phyloP scores from a whole-genome alignment of 2,888 invertebrate genomes.

The Lasioglossum marginatum region DNA sequence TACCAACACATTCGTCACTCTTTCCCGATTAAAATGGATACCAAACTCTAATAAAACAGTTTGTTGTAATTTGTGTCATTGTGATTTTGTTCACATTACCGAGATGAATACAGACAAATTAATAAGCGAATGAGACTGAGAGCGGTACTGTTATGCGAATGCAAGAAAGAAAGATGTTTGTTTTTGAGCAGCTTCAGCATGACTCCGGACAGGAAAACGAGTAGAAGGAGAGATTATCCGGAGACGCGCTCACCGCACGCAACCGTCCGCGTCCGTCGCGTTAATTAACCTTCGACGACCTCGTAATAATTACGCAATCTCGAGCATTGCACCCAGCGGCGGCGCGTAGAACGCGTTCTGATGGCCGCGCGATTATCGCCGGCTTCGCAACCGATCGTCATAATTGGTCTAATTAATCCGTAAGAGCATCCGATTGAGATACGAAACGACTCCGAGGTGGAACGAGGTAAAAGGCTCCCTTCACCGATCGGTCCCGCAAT shows the following conservation, averaged over 20 bases:
- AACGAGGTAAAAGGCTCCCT: constrained; percentile 34
- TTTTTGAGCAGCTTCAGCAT: not conserved
- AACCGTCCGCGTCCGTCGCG: constrained; percentile 37
- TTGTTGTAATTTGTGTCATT: not conserved
- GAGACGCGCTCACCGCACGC: not conserved
- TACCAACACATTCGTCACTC: too few relatives aligned
- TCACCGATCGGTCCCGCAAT: constrained; percentile 19
- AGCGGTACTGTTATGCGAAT: not conserved
- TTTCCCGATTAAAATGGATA: too few relatives aligned
- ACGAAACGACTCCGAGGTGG: not conserved
- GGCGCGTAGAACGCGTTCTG: constrained; percentile 28
- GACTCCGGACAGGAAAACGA: not conserved
- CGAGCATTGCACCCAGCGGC: constrained; percentile 28
- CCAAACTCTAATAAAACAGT: too few relatives aligned
- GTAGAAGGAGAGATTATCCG: not conserved
- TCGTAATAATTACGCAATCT: constrained; percentile 63
- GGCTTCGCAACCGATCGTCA: constrained; percentile 10
- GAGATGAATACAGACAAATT: not conserved
- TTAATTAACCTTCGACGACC: constrained; percentile 66
- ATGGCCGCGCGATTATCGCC: constrained; percentile 16
- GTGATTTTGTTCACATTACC: not conserved
- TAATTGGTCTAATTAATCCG: constrained; percentile 37
- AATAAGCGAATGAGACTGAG: not conserved
- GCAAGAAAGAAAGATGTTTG: not conserved
- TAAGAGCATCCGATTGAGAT: not conserved